Base-by-base conservation (phyloP, 2,888 invertebrate species). In the Euclidia mi region DNA sequence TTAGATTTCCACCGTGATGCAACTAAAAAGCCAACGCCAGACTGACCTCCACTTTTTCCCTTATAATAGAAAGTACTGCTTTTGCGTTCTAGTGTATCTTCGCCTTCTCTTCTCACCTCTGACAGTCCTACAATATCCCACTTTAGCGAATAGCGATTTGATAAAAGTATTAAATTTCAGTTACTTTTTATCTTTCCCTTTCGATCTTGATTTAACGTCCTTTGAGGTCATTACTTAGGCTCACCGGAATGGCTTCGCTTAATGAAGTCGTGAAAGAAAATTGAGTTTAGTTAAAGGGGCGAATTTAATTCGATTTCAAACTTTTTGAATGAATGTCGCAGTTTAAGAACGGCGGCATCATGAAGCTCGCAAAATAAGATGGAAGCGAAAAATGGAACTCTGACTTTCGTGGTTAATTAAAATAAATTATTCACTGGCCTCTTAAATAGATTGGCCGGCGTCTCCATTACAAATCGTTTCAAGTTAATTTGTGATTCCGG, bases 191-290 rank as follows among this genome's bases (percentile, higher is more conserved):
- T 90, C 89, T 87, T 81, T 83, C 81, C 81, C 84, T 89, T 80
- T 89, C 89, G 89, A 92, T 94, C 92, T 92, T 91, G 92, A 93
- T 93, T 94, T 92, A 92, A 90, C 89, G 92, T 90, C 87, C 88
- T 91, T 90, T 88, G 89, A 90, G 92, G 90, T 92, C 91, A 91
- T 94, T 92, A 92, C 90, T 86, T 89, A 88, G 91, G 91, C 91
- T 90, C 89, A 91, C 90, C 90, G 91, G 89, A 91, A 92, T 91
- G 88, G 91, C 86, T 88, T 83, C 89, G 88, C 89, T 90, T 94
- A 94, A 93, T 92, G 93, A 93, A 92, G 90, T 92, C 93, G 89
- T 91, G 90, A 90, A 92, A 89, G 92, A 92, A 92, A 92, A 93
- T 92, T 90, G 92, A 92, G 92, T 92, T 91, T 90, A 91, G 91